Evolutionary conservation across 2,113 vertebrate genomes (phyloP).

Genomic region (Podiceps cristatus): DNA sequence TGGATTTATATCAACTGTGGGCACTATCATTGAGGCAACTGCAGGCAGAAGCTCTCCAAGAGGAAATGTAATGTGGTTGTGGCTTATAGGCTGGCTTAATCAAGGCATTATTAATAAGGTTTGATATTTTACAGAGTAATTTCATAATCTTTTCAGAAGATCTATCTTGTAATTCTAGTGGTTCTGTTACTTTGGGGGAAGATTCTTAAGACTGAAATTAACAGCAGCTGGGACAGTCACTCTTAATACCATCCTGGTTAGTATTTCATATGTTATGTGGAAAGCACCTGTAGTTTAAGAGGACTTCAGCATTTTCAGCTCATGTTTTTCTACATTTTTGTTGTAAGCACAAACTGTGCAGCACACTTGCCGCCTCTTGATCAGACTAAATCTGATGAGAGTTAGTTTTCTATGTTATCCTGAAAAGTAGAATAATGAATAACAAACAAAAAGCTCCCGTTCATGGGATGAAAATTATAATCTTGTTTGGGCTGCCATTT

Average conservation of each 20-base stretch:
- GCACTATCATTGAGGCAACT: not conserved
- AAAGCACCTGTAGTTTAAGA: not conserved
- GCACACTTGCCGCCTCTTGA: not conserved
- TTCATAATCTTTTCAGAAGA: not conserved
- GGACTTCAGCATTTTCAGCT: not conserved
- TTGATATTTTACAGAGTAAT: not conserved
- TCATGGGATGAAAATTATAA: not conserved
- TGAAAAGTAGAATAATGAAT: not conserved
- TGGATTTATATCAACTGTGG: not conserved
- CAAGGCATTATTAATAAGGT: not conserved
- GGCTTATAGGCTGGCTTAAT: not conserved
- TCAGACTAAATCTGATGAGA: not conserved
- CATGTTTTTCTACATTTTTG: fast-evolving
- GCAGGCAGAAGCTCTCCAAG: not conserved
- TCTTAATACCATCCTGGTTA: not conserved
- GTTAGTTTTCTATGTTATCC: not conserved
- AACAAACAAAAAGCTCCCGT: not conserved
- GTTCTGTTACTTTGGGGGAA: not conserved
- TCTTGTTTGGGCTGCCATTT: not conserved
- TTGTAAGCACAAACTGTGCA: not conserved
- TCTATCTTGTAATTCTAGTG: not conserved
- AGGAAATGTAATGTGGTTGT: not conserved
- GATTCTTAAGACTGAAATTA: not conserved
- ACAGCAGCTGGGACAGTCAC: not conserved
- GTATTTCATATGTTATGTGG: not conserved